Evolutionary conservation across 1,140 invertebrate species (phyloP), one percentile per base, ranked within the genome.

Genomic region (Drosophila lacteicornis): DNA sequence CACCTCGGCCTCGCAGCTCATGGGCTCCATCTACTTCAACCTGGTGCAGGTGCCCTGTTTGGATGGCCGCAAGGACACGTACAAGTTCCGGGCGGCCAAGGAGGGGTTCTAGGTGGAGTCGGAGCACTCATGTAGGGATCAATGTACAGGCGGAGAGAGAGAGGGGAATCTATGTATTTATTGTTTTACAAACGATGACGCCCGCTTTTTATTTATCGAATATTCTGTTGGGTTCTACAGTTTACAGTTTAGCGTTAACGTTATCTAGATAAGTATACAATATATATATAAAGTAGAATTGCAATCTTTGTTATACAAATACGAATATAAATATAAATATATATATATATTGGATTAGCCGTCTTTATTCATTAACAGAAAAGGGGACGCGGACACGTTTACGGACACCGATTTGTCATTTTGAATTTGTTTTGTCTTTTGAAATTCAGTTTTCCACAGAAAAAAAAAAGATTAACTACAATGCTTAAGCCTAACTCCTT

Each of bases 21-120:
- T 98, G 94, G 97, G 97, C 40, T 96, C 96, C 70, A 95, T 98
- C 56, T 98, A 97, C 81, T 98, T 98, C 93, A 98, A 98, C 91
- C 88, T 98, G 66, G 94, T 98, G 42, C 94, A 95, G 93, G 95
- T 93, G 62, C 95, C 96, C 8, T 98, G 97, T 75, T 93, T 98
- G 55, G 95, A 96, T 49, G 95, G 96, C 62, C 92, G 77, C 0
- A 80, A 77, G 50, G 79, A 91, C 33, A 70, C 74, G 30, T 92
- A 91, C 70, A 90, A 91, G 61, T 92, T 91, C 60, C 80, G 91
- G 27, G 75, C 82, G 53, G 91, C 91, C 56, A 92, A 92, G 75
- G 88, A 92, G 51, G 91, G 91, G 19, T 92, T 92, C 63, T 92
- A 87, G 38, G 33, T 0, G 33, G 33, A 36, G 0, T 36, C 9